Evolutionary conservation across 2,888 invertebrate genomes (phyloP), one percentile per base, ranked within the genome.

Genomic region (Tineola bisselliella): DNA sequence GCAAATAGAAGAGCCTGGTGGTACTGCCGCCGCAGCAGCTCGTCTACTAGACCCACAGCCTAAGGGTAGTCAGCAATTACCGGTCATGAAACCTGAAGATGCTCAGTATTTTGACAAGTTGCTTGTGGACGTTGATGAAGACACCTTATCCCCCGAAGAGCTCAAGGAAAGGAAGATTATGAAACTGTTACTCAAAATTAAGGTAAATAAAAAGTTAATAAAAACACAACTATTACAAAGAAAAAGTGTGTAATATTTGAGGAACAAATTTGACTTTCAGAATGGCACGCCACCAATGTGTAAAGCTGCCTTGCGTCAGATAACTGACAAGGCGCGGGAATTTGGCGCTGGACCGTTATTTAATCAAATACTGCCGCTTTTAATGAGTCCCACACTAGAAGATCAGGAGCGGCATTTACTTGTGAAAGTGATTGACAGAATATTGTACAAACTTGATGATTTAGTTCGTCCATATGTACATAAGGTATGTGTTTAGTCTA

Each of bases 201-300:
- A 99, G 73, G 88, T 87, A 60, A 15, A 15, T 25, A 25, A n/a
- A n/a, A 6, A 4, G 25, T 25, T 25, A 25, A 25, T 25, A 25
- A 15, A 25, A 25, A 25, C 25, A 25, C 25, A 25, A 25, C 25
- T 25, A 17, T 31, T 25, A 8, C 15, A n/a, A n/a, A n/a, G n/a
- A n/a, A n/a, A n/a, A n/a, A n/a, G n/a, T n/a, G n/a, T n/a, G n/a
- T n/a, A n/a, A n/a, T n/a, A n/a, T n/a, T n/a, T n/a, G n/a, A n/a
- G n/a, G n/a, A n/a, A 44, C n/a, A 44, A 10, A 44, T 44, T 44
- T 44, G 6, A 6, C n/a, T 48, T 48, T 48, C 68, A 88, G 88
- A 99, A 99, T 73, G 99, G 99, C 18, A 99, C 99, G 0, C 99
- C 99, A 12, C 99, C 99, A 0, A 99, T 99, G 98, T 91, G 99